phyloP scores from a whole-genome alignment of 2,113 vertebrate species.

The Coreoperca whiteheadi region DNA sequence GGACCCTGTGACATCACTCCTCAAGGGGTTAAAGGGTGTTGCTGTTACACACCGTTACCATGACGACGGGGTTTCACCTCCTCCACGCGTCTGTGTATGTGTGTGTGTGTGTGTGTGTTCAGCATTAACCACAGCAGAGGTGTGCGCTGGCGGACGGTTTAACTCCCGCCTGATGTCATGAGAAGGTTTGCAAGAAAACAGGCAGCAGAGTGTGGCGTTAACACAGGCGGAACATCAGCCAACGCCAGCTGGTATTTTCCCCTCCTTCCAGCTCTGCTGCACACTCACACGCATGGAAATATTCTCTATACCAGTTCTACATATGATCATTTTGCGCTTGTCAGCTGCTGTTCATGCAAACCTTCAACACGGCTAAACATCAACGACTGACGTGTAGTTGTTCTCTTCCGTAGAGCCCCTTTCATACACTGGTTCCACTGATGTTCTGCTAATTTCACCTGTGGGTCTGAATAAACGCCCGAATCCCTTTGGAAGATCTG shows the following conservation, averaged over 20 bases:
- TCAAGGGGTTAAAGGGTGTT: slow-evolving; percentile 64
- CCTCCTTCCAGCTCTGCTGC: neutral
- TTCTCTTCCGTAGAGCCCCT: neutral
- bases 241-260: neutral
- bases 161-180: slow-evolving; percentile 58
- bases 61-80: slow-evolving; percentile 47
- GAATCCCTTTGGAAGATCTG: neutral
- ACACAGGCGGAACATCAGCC: neutral
- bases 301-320: neutral
- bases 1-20: slow-evolving; percentile 71
- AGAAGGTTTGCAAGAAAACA: slow-evolving; percentile 44
- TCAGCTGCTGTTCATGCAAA: neutral
- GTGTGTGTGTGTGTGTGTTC: slow-evolving; percentile 10
- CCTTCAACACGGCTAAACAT: neutral
- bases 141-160: slow-evolving; percentile 55
- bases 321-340: neutral
- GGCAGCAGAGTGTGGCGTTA: neutral
- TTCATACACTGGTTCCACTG: neutral
- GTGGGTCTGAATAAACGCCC: neutral
- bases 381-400: neutral
- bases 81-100: slow-evolving; percentile 14
- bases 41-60: slow-evolving; percentile 44
- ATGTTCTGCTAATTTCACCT: neutral
- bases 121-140: slow-evolving; percentile 5
- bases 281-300: neutral